Conservation (phyloP, 2,888 invertebrate species). For the Druceiella hillmani region DNA sequence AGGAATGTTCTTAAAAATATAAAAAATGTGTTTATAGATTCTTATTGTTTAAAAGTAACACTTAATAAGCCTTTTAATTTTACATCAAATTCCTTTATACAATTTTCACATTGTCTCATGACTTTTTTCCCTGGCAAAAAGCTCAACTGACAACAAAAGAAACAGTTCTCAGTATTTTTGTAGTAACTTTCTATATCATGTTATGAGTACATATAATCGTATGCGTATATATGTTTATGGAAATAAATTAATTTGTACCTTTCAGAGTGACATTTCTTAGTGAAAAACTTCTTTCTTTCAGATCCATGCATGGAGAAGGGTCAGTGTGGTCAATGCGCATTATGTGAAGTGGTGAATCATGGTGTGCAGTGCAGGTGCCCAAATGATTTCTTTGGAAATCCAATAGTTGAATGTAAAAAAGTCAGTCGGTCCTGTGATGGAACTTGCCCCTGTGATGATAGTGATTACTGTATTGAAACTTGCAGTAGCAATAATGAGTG, state of each 20-base stretch:
- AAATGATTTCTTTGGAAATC: conserved; percentile 74
- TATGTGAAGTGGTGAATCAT: conserved; percentile 77
- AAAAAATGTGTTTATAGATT: background rate
- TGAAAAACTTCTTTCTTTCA: conserved; percentile 31
- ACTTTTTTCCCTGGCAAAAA: conserved; percentile 5
- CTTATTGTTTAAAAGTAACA: background rate
- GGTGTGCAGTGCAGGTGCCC: conserved; percentile 84
- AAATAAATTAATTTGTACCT: too few relatives aligned
- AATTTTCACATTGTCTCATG: conserved; percentile 1
- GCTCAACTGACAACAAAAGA: too few relatives aligned
- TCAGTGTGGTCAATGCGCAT: conserved; percentile 79
- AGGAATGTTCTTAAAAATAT: too few relatives aligned
- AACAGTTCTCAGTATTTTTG: too few relatives aligned
- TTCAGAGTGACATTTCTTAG: too few relatives aligned
- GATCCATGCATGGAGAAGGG: conserved; percentile 72
- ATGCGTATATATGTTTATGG: too few relatives aligned
- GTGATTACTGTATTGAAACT: conserved; percentile 69
- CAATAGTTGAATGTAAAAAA: conserved; percentile 69
- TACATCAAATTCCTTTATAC: background rate
- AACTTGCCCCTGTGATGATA: conserved; percentile 73
- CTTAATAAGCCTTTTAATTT: conserved; percentile 8
- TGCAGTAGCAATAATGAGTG: conserved; percentile 67
- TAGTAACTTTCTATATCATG: too few relatives aligned
- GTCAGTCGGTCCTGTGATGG: conserved; percentile 69
- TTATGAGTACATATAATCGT: too few relatives aligned